Evolutionary conservation across 2,113 vertebrate species (phyloP).

Genomic region (Platanista minor): DNA sequence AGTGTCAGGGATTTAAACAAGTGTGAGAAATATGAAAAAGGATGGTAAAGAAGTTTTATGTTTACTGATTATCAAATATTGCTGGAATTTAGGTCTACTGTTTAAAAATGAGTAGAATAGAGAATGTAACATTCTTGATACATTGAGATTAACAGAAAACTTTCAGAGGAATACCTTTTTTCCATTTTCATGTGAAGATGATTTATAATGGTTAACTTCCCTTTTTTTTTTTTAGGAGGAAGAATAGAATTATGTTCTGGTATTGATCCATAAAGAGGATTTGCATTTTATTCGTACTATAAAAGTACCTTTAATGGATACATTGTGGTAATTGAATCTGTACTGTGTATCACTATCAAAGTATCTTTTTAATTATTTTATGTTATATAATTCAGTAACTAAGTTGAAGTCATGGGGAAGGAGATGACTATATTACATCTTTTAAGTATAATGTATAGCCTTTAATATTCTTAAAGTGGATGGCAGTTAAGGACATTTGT

Average conservation of each 20-base stretch:
- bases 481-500: constrained; percentile 82
- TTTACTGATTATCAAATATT: neutral
- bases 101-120: constrained; percentile 52
- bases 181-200: constrained; percentile 69
- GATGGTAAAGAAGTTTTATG: neutral
- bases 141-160: constrained; percentile 60
- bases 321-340: constrained; percentile 86
- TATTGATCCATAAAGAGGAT: constrained; percentile 86
- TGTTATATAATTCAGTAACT: constrained; percentile 83
- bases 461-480: constrained; percentile 83
- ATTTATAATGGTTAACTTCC: constrained; percentile 83
- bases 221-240: constrained; percentile 80
- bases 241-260: constrained; percentile 83
- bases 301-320: constrained; percentile 87
- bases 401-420: constrained; percentile 80
- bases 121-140: constrained; percentile 45
- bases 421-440: constrained; percentile 77
- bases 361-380: constrained; percentile 86
- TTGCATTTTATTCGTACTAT: constrained; percentile 88
- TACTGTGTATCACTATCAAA: constrained; percentile 84
- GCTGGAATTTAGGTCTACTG: neutral
- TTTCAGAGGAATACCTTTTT: constrained; percentile 65
- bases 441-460: constrained; percentile 78
- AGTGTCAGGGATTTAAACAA: constrained; percentile 44
- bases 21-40: constrained; percentile 39